phyloP scores from a whole-genome alignment of 1,140 invertebrate species.

The honey bee (Apis mellifera) region DNA sequence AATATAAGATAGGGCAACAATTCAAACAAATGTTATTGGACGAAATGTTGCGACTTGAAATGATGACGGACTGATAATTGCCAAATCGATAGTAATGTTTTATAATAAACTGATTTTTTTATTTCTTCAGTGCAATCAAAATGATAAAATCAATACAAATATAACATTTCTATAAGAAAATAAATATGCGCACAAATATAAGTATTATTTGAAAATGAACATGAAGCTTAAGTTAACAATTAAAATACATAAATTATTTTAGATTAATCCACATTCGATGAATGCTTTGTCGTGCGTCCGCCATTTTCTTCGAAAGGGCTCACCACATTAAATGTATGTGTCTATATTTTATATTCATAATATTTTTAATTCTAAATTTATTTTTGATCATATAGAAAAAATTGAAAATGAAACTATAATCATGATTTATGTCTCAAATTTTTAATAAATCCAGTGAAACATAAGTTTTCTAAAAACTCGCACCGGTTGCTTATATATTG shows the following conservation, averaged over 20 bases:
- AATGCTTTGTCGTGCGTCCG: constrained; percentile 73
- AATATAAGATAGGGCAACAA: neutral
- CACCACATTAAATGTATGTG: constrained; percentile 43
- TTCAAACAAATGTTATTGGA: neutral
- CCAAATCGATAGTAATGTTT: constrained; percentile 49
- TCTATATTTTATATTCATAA: constrained; percentile 44
- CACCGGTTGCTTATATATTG: constrained; percentile 7
- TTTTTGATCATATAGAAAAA: neutral
- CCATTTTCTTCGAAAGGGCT: constrained; percentile 78
- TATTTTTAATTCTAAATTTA: neutral
- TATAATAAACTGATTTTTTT: constrained; percentile 35
- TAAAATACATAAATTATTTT: constrained; percentile 46
- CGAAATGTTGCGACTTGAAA: neutral
- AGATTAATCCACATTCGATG: constrained; percentile 64
- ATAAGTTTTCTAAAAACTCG: neutral
- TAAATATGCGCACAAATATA: neutral
- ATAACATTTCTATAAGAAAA: neutral
- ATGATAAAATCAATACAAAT: neutral
- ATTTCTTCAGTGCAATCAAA: neutral
- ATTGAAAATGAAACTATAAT: neutral
- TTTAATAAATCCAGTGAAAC: neutral
- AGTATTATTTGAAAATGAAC: neutral
- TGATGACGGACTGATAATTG: constrained; percentile 26
- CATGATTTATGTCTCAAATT: neutral
- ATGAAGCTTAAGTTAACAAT: neutral